Evolutionary conservation across 2,113 vertebrate species (phyloP), one percentile per base, ranked within the genome.

Genomic region (Cathartes aura): DNA sequence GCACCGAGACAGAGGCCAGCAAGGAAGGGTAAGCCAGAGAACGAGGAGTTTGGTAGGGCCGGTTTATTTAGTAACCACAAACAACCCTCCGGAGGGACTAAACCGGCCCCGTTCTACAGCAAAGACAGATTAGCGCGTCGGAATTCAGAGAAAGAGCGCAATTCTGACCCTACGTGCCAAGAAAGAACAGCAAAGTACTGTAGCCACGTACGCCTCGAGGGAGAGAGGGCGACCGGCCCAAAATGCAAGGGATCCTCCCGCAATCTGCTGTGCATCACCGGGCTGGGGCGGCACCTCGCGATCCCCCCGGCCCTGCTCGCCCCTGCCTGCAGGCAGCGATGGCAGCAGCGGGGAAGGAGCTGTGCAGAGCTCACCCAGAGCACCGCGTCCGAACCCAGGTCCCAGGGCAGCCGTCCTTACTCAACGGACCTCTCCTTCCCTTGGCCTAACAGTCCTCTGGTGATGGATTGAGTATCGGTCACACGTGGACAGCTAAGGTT

Each of bases 181-280:
- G 38, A 4, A 43, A 15, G 17, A 45, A 5, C n/a, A 60, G 72
- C 16, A 12, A 58, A 63, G 9, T 7, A 26, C 29, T 7, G 0
- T 3, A 52, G 60, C 36, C 88, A 66, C 0, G 0, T 9, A 4
- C 38, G 19, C 15, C 13, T 1, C 4, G 0, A 32, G 0, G 1
- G 42, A 21, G 27, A 71, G 47, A 34, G 40, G n/a, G 36, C 0
- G 1, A 6, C 13, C 1, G 27, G 13, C 75, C 55, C 50, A 8
- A 42, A 79, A 14, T 4, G 2, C 52, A 8, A 32, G 16, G 32
- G 42, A 11, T 34, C 11, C n/a, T 38, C 56, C 58, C 3, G 19
- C 36, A 4, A 4, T 19, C 4, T 4, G 30, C 52, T 26, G n/a
- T 6, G 52, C 13, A 4, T 11, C 38, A 12, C 53, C 0, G 0